Evolutionary conservation across 2,797 vertebrate genomes (phyloP).

Genomic region (Pangasius krempfi): DNA sequence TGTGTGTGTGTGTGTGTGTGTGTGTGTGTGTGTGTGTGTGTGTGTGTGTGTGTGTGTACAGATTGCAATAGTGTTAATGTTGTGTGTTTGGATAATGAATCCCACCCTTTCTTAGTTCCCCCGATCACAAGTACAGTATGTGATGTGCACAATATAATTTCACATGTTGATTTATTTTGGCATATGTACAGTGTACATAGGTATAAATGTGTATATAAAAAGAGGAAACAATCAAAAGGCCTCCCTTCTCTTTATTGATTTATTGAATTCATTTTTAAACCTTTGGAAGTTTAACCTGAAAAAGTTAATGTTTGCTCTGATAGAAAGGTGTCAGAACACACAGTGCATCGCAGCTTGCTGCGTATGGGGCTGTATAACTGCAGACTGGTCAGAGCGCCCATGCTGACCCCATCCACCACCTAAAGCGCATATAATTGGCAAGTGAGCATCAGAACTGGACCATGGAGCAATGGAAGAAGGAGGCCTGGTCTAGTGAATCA

Average conservation of each 20-base stretch:
- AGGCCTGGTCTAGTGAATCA: too few species aligned
- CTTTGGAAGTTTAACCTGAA: too few species aligned
- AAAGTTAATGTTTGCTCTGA: too few species aligned
- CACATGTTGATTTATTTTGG: slow-evolving; percentile 75
- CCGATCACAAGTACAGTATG: slow-evolving; percentile 58
- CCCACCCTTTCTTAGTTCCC: slow-evolving; percentile 58
- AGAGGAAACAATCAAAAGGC: slow-evolving; percentile 63
- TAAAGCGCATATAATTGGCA: too few species aligned
- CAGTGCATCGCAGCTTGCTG: too few species aligned
- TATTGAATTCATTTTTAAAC: neutral
- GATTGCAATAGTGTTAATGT: slow-evolving; percentile 25
- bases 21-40: neutral
- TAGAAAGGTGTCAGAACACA: too few species aligned
- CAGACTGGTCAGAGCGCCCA: too few species aligned
- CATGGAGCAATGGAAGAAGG: too few species aligned
- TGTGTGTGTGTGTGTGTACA: slow-evolving; percentile 17
- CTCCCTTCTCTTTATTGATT: neutral
- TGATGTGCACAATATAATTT: slow-evolving; percentile 78
- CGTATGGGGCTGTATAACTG: too few species aligned
- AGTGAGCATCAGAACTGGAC: too few species aligned
- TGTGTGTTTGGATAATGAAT: slow-evolving; percentile 41
- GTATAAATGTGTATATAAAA: slow-evolving; percentile 81
- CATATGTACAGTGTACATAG: slow-evolving; percentile 82
- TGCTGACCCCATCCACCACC: too few species aligned
- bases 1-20: slow-evolving; percentile 3